These are phyloP conservation scores for Pelochelys cantorii DNA, from an alignment of 2,797 vertebrate species.

Conservation along the genomic window DNA sequence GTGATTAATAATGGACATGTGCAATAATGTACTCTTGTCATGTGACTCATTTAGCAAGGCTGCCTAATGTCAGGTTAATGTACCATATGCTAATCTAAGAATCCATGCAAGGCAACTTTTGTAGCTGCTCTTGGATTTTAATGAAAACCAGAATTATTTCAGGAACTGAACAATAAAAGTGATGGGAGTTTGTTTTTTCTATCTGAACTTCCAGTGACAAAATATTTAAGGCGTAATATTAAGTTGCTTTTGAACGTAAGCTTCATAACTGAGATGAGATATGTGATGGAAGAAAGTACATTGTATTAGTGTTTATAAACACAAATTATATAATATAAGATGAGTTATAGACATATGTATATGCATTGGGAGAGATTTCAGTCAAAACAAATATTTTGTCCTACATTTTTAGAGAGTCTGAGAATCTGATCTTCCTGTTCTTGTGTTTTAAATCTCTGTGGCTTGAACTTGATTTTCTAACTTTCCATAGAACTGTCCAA, in stretches of 20 bases:
- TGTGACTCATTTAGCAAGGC: neutral
- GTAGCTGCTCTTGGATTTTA: slow-evolving; percentile 51
- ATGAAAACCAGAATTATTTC: slow-evolving; percentile 70
- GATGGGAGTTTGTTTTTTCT: slow-evolving; percentile 65
- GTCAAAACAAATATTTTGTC: slow-evolving; percentile 56
- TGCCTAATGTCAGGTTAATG: neutral
- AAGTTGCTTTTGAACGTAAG: slow-evolving; percentile 47
- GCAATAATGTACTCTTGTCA: neutral
- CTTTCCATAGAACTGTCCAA: slow-evolving; percentile 51
- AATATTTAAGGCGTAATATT: slow-evolving; percentile 54
- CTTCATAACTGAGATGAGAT: slow-evolving; percentile 14
- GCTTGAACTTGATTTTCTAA: slow-evolving; percentile 43
- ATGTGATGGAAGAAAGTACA: neutral
- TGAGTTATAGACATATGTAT: accelerated
- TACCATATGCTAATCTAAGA: neutral
- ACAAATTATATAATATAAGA: slow-evolving; percentile 29
- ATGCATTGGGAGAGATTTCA: neutral
- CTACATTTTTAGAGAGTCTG: slow-evolving; percentile 25
- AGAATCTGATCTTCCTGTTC: slow-evolving; percentile 45
- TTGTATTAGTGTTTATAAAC: slow-evolving; percentile 9
- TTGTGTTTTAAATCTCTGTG: slow-evolving; percentile 42
- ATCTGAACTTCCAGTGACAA: slow-evolving; percentile 62
- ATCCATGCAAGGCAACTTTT: slow-evolving; percentile 53
- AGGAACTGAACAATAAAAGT: slow-evolving; percentile 47
- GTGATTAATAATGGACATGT: slow-evolving; percentile 4